These are phyloP conservation scores for Mormyrus hasselquistii DNA, from an alignment of 2,797 vertebrate species.

Conservation along the genomic window DNA sequence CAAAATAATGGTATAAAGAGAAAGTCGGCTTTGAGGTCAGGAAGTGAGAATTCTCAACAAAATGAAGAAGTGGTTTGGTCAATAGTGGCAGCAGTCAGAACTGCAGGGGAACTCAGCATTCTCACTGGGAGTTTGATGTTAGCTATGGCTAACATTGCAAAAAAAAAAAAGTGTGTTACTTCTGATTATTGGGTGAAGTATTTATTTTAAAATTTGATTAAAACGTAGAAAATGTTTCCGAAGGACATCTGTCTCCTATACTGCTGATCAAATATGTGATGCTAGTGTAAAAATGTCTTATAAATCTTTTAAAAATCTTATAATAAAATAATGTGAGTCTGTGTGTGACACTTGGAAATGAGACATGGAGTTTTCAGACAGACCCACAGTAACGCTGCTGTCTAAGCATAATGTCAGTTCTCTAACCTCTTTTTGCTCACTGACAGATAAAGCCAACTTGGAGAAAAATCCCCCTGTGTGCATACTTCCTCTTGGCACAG, in stretches of 20 bases:
- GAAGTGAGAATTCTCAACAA: constrained; percentile 38
- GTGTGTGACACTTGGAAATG: neutral
- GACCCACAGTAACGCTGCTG: neutral
- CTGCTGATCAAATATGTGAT: neutral
- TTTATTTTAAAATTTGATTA: neutral
- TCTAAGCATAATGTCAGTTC: neutral
- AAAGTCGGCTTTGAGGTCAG: constrained; percentile 52
- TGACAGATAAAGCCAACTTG: constrained; percentile 85
- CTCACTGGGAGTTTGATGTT: too few species aligned
- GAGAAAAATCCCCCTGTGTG: constrained; percentile 85
- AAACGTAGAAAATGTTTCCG: neutral
- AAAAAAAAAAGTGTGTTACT: neutral
- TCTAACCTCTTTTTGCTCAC: constrained; percentile 28
- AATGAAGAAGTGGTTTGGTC: constrained; percentile 26
- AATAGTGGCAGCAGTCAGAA: constrained; percentile 26
- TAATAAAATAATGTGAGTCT: neutral
- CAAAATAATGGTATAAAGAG: constrained; percentile 55
- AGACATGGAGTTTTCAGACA: neutral
- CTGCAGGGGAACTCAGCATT: neutral
- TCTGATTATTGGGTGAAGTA: neutral
- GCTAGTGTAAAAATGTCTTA: neutral
- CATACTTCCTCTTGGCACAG: constrained; percentile 90
- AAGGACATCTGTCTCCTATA: neutral
- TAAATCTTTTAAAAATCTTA: neutral
- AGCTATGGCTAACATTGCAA: neutral